Evolutionary conservation across 2,888 invertebrate species (phyloP).

Genomic region (Scaptomyza caliginosa): DNA sequence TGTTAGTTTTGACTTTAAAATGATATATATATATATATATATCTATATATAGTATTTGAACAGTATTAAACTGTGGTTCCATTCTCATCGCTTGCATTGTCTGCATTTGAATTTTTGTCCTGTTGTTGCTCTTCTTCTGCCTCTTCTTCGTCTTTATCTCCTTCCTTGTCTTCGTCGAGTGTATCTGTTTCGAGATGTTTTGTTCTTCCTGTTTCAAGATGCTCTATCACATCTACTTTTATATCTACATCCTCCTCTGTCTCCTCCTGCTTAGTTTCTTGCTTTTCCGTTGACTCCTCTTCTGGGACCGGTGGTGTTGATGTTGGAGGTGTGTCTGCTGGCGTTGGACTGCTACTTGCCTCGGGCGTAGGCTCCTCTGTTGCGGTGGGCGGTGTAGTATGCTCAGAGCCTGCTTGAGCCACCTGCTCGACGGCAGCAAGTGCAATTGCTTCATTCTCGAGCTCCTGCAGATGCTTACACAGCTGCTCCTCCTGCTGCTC

Average conservation of each 20-base stretch:
- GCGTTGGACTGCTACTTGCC: slow-evolving; percentile 23
- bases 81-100: slow-evolving; percentile 10
- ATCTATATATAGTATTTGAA: no score
- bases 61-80: slow-evolving; percentile 35
- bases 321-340: slow-evolving; percentile 17
- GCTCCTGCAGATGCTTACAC: slow-evolving; percentile 37
- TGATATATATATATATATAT: no score
- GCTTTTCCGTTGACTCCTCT: background rate
- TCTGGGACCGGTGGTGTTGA: slow-evolving; percentile 4
- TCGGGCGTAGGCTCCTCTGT: slow-evolving; percentile 34
- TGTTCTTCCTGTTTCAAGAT: slow-evolving; percentile 3
- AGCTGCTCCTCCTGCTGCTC: slow-evolving; percentile 37
- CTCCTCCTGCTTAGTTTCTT: background rate
- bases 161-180: background rate
- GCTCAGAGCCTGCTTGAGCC: background rate
- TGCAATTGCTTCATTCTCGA: slow-evolving; percentile 34
- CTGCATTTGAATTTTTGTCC: background rate
- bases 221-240: background rate
- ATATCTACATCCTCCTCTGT: background rate
- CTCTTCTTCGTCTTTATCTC: background rate
- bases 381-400: slow-evolving; percentile 33
- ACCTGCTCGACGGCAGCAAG: slow-evolving; percentile 24
- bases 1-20: background rate
- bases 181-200: background rate
- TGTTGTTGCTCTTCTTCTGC: slow-evolving; percentile 26